These are phyloP conservation scores for Dynastes maya DNA, from an alignment of 2,888 invertebrate species.

Conservation along the genomic window DNA sequence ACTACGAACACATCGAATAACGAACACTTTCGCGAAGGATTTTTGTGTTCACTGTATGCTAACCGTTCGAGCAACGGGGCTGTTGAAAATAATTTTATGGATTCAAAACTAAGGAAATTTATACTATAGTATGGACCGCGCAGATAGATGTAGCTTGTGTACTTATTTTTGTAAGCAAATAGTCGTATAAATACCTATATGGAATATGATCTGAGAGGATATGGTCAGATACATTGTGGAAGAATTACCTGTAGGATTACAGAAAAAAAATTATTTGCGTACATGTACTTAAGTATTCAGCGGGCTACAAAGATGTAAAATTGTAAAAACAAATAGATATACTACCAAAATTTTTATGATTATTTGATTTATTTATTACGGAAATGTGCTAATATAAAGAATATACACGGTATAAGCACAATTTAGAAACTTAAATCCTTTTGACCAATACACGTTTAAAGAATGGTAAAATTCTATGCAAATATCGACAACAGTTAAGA, in stretches of 20 bases:
- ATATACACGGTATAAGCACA: slow-evolving; percentile 3
- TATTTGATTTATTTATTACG: slow-evolving; percentile 21
- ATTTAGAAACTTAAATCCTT: slow-evolving; percentile 29
- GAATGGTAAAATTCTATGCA: slow-evolving; percentile 37
- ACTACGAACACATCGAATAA: too few species aligned
- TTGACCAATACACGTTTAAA: slow-evolving; percentile 25
- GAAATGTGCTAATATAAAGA: slow-evolving; percentile 11
- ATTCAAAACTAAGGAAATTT: too few species aligned
- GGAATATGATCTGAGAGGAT: too few species aligned
- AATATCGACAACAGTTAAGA: slow-evolving; percentile 34
- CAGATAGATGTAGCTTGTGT: too few species aligned
- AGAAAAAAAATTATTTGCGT: slow-evolving; percentile 1
- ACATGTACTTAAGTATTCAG: background rate
- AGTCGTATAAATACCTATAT: too few species aligned
- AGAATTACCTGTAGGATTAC: background rate
- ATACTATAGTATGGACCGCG: too few species aligned
- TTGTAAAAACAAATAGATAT: slow-evolving; percentile 28
- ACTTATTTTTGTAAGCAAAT: too few species aligned
- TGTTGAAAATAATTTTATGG: too few species aligned
- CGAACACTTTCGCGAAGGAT: too few species aligned
- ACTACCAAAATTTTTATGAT: slow-evolving; percentile 20
- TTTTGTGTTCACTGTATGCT: too few species aligned
- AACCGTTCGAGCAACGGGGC: too few species aligned
- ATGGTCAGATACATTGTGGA: background rate
- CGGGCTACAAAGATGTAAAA: slow-evolving; percentile 1